phyloP scores from a whole-genome alignment of 2,797 vertebrate species.

The Tamandua tetradactyla region DNA sequence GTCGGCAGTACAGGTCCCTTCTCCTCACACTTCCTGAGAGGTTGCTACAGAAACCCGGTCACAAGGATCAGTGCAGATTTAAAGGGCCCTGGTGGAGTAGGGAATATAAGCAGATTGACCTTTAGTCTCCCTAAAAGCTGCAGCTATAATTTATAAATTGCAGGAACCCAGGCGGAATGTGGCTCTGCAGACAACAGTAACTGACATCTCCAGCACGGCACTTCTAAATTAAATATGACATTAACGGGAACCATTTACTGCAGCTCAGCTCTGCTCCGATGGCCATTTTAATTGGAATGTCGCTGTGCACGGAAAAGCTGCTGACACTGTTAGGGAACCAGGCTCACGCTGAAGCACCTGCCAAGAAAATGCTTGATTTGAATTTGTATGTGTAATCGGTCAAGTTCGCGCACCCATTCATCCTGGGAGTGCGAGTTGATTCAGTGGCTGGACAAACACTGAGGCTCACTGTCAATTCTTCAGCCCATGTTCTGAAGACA shows the following conservation, averaged over 20 bases:
- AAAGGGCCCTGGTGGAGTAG: background rate
- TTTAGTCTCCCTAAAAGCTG: constrained; percentile 67
- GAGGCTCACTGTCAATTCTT: constrained; percentile 33
- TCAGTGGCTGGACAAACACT: constrained; percentile 19
- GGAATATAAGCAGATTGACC: constrained; percentile 6
- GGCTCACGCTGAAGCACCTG: constrained; percentile 44
- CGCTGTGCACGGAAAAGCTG: constrained; percentile 75
- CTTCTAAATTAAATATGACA: constrained; percentile 83
- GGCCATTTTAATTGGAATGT: constrained; percentile 84
- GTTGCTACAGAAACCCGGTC: background rate
- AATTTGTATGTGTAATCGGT: constrained; percentile 75
- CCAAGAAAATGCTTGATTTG: constrained; percentile 59
- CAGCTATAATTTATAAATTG: constrained; percentile 75
- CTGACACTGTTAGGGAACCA: constrained; percentile 75
- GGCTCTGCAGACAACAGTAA: constrained; percentile 71
- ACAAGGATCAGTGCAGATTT: background rate
- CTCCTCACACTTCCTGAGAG: background rate
- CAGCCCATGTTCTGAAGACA: background rate
- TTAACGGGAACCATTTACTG: constrained; percentile 80
- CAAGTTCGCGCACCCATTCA: background rate
- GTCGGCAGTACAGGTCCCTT: background rate
- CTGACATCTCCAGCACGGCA: constrained; percentile 73
- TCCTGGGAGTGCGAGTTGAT: constrained; percentile 63
- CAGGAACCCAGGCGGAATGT: constrained; percentile 58
- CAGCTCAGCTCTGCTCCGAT: constrained; percentile 78